Conservation (phyloP, 2,113 vertebrate genomes). For the Tachuris rubrigastra region DNA sequence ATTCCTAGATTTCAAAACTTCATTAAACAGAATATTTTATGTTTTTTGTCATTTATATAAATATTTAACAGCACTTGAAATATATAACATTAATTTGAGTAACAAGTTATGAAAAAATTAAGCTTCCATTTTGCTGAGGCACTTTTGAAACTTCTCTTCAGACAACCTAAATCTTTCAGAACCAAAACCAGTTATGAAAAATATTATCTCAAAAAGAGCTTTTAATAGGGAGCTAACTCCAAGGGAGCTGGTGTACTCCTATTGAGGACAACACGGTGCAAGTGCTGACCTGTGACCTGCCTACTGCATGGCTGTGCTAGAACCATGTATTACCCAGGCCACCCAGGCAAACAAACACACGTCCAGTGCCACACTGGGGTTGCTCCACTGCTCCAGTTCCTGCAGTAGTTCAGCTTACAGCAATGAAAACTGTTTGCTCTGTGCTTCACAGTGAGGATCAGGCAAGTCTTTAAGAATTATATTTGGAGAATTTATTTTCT, state of each 20-base stretch:
- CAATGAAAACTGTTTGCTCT: not conserved
- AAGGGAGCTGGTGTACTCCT: accelerated
- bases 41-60: not conserved
- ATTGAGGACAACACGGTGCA: accelerated
- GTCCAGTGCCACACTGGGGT: accelerated
- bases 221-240: not conserved
- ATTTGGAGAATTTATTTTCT: not conserved
- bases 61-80: not conserved
- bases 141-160: not conserved
- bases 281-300: accelerated
- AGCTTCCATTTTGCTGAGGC: not conserved
- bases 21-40: not conserved
- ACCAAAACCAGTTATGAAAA: not conserved
- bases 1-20: not conserved
- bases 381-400: not conserved
- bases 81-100: not conserved
- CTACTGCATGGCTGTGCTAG: not conserved
- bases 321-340: accelerated
- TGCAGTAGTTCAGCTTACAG: not conserved
- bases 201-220: not conserved
- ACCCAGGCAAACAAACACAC: accelerated
- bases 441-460: not conserved
- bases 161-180: not conserved
- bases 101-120: not conserved
- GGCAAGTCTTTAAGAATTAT: not conserved